Evolutionary conservation across 2,797 vertebrate genomes (phyloP).

Genomic region (Oophaga sylvatica): DNA sequence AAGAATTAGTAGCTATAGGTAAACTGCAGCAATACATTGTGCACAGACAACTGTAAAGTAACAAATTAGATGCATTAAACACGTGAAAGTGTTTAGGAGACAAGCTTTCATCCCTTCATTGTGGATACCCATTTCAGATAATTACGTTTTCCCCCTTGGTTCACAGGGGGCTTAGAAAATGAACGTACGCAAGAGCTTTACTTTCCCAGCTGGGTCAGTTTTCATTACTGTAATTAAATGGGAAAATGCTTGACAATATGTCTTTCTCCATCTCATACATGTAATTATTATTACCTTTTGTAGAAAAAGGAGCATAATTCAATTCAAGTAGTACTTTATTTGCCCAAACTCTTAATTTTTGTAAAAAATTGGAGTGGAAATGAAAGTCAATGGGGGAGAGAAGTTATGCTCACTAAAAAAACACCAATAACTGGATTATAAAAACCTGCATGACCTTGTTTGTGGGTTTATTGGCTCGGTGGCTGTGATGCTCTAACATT

Average conservation of each 20-base stretch:
- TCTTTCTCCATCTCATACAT: neutral
- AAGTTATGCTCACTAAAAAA: no score
- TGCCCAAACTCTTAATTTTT: neutral
- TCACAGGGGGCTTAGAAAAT: slow-evolving; percentile 4
- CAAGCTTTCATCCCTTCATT: slow-evolving; percentile 13
- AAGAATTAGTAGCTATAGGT: neutral
- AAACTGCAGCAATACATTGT: neutral
- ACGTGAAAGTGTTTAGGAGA: neutral
- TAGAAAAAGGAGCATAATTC: neutral
- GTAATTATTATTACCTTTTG: slow-evolving; percentile 11
- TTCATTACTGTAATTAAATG: slow-evolving; percentile 29
- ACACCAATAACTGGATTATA: no score
- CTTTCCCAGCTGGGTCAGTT: neutral
- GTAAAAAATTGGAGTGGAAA: neutral
- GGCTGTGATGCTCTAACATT: no score
- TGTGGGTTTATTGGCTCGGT: no score
- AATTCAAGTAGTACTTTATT: neutral
- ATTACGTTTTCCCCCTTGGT: slow-evolving; percentile 25
- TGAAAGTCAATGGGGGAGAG: no score
- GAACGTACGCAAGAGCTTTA: neutral
- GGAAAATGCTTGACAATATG: slow-evolving; percentile 17
- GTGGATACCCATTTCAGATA: slow-evolving; percentile 11
- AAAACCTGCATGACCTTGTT: no score
- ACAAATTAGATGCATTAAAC: neutral
- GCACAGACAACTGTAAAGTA: neutral